phyloP scores from a whole-genome alignment of 2,888 invertebrate genomes.

The Hydrotaea diabolus region DNA sequence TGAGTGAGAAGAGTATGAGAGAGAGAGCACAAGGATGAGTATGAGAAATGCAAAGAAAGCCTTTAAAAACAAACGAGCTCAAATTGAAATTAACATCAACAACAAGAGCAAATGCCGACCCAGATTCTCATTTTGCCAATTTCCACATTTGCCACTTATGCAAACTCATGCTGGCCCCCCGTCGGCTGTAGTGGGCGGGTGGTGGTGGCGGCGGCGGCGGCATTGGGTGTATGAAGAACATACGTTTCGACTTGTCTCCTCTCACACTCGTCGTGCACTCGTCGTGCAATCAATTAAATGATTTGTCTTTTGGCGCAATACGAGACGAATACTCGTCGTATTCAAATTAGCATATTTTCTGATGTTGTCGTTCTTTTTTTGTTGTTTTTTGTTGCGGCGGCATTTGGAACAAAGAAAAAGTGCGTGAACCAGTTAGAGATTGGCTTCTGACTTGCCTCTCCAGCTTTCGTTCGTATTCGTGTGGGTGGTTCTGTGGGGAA shows the following conservation, averaged over 20 bases:
- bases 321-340: neutral
- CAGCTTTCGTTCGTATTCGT: constrained; percentile 43
- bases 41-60: neutral
- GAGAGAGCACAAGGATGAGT: neutral
- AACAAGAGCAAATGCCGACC: constrained; percentile 60
- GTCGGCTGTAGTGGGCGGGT: neutral
- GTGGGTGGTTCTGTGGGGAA: too few relatives aligned
- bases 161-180: constrained; percentile 7
- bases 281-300: constrained; percentile 73
- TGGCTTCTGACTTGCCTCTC: constrained; percentile 23
- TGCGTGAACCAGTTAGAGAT: constrained; percentile 64
- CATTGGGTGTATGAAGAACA: neutral
- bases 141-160: constrained; percentile 28
- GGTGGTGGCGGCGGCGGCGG: neutral
- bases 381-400: neutral
- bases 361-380: constrained; percentile 49
- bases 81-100: constrained; percentile 38
- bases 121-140: constrained; percentile 58
- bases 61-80: constrained; percentile 2
- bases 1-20: neutral
- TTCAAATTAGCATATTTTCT: constrained; percentile 76
- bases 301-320: constrained; percentile 67
- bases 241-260: constrained; percentile 25
- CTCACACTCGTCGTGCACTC: neutral
- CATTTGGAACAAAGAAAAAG: constrained; percentile 67